phyloP scores from a whole-genome alignment of 2,797 vertebrate genomes.

The Harpagifer antarcticus region DNA sequence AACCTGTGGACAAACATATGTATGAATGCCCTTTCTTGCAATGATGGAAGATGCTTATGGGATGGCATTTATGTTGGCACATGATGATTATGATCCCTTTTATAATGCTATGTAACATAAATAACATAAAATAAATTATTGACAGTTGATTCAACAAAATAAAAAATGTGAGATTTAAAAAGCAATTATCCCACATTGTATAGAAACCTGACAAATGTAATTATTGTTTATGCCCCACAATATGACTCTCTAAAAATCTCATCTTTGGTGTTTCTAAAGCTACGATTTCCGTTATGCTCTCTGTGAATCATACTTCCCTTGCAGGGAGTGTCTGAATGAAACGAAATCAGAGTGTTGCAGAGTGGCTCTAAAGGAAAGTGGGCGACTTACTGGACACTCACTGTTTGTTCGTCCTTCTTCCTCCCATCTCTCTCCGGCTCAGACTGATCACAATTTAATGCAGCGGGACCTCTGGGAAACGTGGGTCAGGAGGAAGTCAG shows the following conservation, averaged over 20 bases:
- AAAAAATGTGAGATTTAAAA: neutral
- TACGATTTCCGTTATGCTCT: slow-evolving; percentile 1
- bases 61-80: neutral
- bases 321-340: slow-evolving; percentile 40
- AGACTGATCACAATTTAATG: slow-evolving; percentile 59
- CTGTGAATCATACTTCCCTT: slow-evolving; percentile 45
- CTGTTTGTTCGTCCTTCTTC: slow-evolving; percentile 54
- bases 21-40: neutral
- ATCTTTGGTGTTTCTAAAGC: neutral
- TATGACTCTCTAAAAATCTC: neutral
- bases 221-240: neutral
- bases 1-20: neutral
- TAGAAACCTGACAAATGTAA: neutral
- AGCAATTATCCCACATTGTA: neutral
- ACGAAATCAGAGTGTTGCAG: slow-evolving; percentile 33
- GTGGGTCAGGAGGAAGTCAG: slow-evolving; percentile 73
- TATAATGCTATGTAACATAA: neutral
- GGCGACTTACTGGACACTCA: slow-evolving; percentile 45
- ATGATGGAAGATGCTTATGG: neutral
- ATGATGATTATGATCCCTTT: neutral
- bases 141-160: neutral
- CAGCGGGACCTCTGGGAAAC: slow-evolving; percentile 55
- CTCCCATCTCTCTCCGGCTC: slow-evolving; percentile 38
- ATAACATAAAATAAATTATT: neutral
- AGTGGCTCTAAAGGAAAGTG: slow-evolving; percentile 43